Evolutionary conservation across 2,888 invertebrate genomes (phyloP), one percentile per base, ranked within the genome.

Genomic region (Drosophila neutralis): DNA sequence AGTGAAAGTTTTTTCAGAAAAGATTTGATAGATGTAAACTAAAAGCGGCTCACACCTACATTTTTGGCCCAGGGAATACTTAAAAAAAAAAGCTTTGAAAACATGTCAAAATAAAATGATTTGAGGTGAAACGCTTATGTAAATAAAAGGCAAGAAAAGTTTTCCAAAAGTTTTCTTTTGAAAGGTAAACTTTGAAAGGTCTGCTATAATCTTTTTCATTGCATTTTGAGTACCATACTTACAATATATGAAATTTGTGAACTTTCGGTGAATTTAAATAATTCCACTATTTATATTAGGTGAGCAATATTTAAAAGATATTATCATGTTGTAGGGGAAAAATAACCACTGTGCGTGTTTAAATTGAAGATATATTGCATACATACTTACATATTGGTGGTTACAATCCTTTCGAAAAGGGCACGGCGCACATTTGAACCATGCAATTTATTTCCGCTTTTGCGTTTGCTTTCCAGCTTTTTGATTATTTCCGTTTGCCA

Each of bases 401-500:
- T 15, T 29, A 15, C 49, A 27, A 53, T 36, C 18, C 62, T 36
- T 58, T 29, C 18, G 2, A 10, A 45, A 38, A 65, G 65, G 65
- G 69, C 66, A 61, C 59, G 69, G 52, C 61, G 42, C 48, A 35
- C 29, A 54, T 64, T 63, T 58, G 67, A 56, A 68, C n/a, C 49
- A 49, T 63, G 61, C 52, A 77, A 69, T 78, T 69, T 72, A 72
- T 82, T 84, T 83, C 73, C 73, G 66, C 69, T 84, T 78, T 73
- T 56, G 52, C 69, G n/a, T 65, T 60, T 78, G 38, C 45, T 65
- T 59, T 49, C 15, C 54, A 57, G 60, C 36, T 67, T 73, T 63
- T 67, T 62, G 57, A 57, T 82, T 80, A 84, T 87, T 87, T 84
- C 87, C 87, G 87, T 63, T 65, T 75, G 65, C 61, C 59, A 83